Evolutionary conservation across 2,797 vertebrate species (phyloP).

Genomic region (Echiichthys vipera): DNA sequence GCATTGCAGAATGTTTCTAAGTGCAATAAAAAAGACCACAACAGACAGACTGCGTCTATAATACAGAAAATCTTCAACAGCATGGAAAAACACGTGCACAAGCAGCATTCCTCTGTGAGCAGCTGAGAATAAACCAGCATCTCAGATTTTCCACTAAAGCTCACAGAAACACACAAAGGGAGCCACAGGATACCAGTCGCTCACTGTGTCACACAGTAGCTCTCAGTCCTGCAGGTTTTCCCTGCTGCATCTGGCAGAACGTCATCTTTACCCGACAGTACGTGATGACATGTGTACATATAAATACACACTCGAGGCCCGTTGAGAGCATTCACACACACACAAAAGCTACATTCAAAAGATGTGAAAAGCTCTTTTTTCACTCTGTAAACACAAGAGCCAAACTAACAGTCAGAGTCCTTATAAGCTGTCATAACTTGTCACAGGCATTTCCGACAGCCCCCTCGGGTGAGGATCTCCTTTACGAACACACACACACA

Average conservation of each 20-base stretch:
- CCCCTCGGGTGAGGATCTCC: conserved; percentile 39
- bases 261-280: conserved; percentile 57
- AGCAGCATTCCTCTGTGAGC: conserved; percentile 52
- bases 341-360: conserved; percentile 77
- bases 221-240: conserved; percentile 36
- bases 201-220: conserved; percentile 42
- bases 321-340: conserved; percentile 46
- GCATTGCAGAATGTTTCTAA: conserved; percentile 40
- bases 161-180: conserved; percentile 51
- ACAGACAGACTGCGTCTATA: conserved; percentile 39
- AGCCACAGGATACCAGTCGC: conserved; percentile 52
- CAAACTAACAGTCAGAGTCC: conserved; percentile 67
- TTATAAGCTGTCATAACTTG: conserved; percentile 75
- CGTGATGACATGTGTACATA: conserved; percentile 54
- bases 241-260: conserved; percentile 55
- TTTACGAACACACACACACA: conserved; percentile 44
- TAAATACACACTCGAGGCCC: conserved; percentile 67
- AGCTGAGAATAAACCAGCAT: conserved; percentile 61
- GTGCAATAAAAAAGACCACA: conserved; percentile 63
- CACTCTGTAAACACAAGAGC: conserved; percentile 40
- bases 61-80: conserved; percentile 57
- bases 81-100: conserved; percentile 66
- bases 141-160: conserved; percentile 65
- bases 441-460: conserved; percentile 72
- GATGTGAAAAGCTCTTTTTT: conserved; percentile 67